Conservation (phyloP, 2,888 invertebrate species). For the Micoletzkya japonica region DNA sequence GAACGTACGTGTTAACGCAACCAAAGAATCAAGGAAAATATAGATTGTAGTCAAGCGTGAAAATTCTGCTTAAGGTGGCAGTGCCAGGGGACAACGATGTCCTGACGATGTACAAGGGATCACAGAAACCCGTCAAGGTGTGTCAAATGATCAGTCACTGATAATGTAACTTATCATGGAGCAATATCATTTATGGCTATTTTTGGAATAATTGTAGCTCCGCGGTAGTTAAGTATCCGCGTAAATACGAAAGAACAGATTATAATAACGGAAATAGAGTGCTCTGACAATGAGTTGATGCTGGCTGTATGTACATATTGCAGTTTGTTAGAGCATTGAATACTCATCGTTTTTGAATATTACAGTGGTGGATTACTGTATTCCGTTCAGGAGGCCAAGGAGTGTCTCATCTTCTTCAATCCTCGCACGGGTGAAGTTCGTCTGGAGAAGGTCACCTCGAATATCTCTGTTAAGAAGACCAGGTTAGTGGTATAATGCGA, state of each 20-base stretch:
- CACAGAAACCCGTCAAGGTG: slow-evolving; percentile 53
- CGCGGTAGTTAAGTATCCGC: neutral
- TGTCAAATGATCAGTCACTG: slow-evolving; percentile 1
- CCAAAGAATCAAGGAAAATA: too few species aligned
- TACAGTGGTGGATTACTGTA: too few species aligned
- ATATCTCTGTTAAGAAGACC: slow-evolving; percentile 57
- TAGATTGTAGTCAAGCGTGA: too few species aligned
- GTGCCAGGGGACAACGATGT: slow-evolving; percentile 49
- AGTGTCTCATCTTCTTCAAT: slow-evolving; percentile 58
- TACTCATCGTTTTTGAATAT: too few species aligned
- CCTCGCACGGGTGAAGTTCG: slow-evolving; percentile 45
- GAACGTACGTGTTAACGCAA: too few species aligned
- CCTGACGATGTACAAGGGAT: slow-evolving; percentile 57
- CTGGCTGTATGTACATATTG: too few species aligned
- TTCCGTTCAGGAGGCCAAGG: slow-evolving; percentile 37
- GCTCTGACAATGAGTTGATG: too few species aligned
- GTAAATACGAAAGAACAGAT: neutral
- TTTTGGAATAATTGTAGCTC: too few species aligned
- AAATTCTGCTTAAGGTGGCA: slow-evolving; percentile 43
- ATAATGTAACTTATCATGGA: too few species aligned
- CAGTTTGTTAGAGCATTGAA: too few species aligned
- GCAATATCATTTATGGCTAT: too few species aligned
- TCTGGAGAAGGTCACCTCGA: slow-evolving; percentile 52
- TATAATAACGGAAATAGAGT: too few species aligned
- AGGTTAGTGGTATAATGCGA: slow-evolving; percentile 34